Evolutionary conservation across 2,113 vertebrate genomes (phyloP), one percentile per base, ranked within the genome.

Genomic region (Cheilinus undulatus): DNA sequence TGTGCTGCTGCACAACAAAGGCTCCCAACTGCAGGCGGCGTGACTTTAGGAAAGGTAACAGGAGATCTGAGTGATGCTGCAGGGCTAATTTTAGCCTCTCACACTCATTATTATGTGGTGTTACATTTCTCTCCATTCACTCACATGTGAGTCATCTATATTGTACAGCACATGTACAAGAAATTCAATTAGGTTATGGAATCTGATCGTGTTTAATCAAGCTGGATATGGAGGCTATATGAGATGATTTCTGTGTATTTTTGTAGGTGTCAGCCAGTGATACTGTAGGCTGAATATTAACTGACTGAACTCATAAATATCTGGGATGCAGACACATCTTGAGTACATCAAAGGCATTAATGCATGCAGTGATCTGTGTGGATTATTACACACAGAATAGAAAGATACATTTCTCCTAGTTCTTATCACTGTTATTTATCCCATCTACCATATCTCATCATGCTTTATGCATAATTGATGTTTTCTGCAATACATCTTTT

Each of bases 21-120:
- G 57, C 70, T 45, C 50, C 40, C 24, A 61, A 82, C 89, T 81
- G 73, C 78, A 50, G 42, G 24, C 68, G 7, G 69, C 65, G 40
- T 71, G 84, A 78, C 86, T 88, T 72, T 43, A 80, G 77, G 62
- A 72, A 82, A 80, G 75, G 83, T 87, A 91, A 91, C 70, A 57
- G 76, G 85, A 89, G 84, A 83, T 69, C 23, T 46, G 75, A 80
- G 85, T 62, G 73, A 81, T 73, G 78, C 70, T 43, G 57, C 22
- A 0, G 14, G 42, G 80, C 87, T 89, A 91, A 89, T 87, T 88
- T 88, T 85, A 88, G 78, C 77, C 64, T 60, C 64, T 76, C 27
- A 61, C 62, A 62, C 83, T 86, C 74, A 86, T 85, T 87, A 88
- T 80, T 69, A 81, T n/a, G 0, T 5, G 36, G 75, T 84, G 76